phyloP scores from a whole-genome alignment of 1,140 invertebrate genomes.

The Pseudomyrmex cubaensis region DNA sequence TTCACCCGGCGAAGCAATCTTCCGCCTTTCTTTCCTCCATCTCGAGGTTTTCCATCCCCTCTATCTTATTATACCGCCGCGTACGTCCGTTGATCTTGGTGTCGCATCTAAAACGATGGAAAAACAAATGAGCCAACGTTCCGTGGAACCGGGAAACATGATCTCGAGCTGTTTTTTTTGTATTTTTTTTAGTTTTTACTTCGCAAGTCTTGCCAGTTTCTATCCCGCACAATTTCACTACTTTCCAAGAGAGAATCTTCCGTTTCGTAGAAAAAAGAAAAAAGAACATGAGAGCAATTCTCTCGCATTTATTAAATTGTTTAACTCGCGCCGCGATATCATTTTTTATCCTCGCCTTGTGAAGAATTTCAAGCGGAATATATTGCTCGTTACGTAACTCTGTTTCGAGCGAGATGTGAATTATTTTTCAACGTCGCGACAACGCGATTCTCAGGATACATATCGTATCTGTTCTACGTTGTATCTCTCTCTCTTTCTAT shows the following conservation, averaged over 20 bases:
- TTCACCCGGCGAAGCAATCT: conserved; percentile 71
- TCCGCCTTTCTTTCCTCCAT: conserved; percentile 53
- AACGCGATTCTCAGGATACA: conserved; percentile 9
- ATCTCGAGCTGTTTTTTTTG: conserved; percentile 6
- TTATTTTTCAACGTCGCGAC: conserved; percentile 40
- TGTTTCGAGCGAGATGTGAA: conserved; percentile 1
- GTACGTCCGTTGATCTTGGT: conserved; percentile 33
- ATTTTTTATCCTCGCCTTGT: not conserved
- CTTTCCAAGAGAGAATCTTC: not conserved
- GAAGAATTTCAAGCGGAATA: conserved; percentile 22
- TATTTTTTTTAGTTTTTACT: not conserved
- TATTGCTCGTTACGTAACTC: not conserved
- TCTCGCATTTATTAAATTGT: conserved; percentile 30
- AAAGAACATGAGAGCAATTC: not conserved
- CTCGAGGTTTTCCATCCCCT: conserved; percentile 40
- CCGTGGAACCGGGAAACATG: conserved; percentile 15
- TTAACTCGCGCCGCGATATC: not conserved
- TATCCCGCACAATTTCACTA: not conserved
- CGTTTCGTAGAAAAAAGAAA: not conserved
- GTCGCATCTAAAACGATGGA: conserved; percentile 33
- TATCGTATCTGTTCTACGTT: not conserved
- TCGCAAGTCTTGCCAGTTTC: conserved; percentile 21
- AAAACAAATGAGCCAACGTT: conserved; percentile 39
- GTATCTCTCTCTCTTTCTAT: not conserved
- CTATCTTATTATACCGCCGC: conserved; percentile 47